A percentile compares a stretch with the other conserved stretches of the same genome.
phyloP scores from a whole-genome alignment of 2,888 invertebrate species.

The Caenorhabditis becei region DNA sequence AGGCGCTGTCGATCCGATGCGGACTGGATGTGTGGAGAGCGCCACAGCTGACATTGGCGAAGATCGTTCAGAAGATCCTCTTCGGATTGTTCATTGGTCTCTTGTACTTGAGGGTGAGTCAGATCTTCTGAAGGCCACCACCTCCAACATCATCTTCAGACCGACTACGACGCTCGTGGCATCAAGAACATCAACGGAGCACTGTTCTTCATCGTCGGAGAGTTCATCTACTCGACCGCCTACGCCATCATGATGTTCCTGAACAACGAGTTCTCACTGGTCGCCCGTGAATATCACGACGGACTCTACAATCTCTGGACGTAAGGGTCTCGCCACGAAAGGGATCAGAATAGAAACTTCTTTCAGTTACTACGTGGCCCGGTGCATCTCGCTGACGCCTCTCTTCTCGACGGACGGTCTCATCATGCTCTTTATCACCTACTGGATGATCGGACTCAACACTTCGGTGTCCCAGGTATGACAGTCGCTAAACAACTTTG shows the following conservation, averaged over 20 bases:
- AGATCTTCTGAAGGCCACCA: background rate
- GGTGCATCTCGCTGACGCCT: constrained; percentile 77
- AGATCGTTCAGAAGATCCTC: constrained; percentile 76
- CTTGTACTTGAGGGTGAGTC: constrained; percentile 85
- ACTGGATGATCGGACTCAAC: constrained; percentile 89
- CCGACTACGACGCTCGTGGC: constrained; percentile 83
- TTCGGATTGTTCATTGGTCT: constrained; percentile 87
- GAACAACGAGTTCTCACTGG: constrained; percentile 91
- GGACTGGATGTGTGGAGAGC: constrained; percentile 72
- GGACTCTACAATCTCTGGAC: constrained; percentile 89
- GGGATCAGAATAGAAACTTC: too few species aligned
- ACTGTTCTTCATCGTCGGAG: constrained; percentile 91
- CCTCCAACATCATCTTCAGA: constrained; percentile 10
- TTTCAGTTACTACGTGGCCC: constrained; percentile 76
- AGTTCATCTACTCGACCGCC: constrained; percentile 86
- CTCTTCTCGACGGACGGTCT: constrained; percentile 86
- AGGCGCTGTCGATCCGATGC: constrained; percentile 42
- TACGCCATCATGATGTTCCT: constrained; percentile 91
- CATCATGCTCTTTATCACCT: constrained; percentile 89
- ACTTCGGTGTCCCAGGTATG: background rate
- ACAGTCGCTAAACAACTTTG: too few species aligned
- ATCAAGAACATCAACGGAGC: constrained; percentile 96
- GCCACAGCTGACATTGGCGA: constrained; percentile 72
- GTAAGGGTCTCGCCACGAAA: constrained; percentile 14
- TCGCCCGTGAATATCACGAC: constrained; percentile 91